phyloP scores from a whole-genome alignment of 1,140 invertebrate species.

The Telenomus remus region DNA sequence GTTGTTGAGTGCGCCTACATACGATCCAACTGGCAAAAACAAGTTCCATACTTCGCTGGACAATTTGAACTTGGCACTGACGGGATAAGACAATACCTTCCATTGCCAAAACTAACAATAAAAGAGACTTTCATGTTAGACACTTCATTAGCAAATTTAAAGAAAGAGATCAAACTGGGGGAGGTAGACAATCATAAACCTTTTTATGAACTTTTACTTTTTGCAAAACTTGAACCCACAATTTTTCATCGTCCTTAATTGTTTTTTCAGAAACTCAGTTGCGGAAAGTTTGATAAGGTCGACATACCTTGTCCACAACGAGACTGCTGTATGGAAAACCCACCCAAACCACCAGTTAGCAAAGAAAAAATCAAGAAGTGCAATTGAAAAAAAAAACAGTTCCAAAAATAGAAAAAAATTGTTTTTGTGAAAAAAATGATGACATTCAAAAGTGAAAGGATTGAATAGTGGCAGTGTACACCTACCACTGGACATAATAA shows the following conservation, averaged over 20 bases:
- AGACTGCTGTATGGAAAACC: no score
- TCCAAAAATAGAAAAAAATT: background rate
- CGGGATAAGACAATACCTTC: conserved; percentile 77
- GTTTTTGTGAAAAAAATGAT: background rate
- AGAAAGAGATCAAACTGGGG: conserved; percentile 75
- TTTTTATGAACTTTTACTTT: background rate
- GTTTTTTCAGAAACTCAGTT: background rate
- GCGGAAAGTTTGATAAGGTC: background rate
- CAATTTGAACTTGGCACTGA: conserved; percentile 71
- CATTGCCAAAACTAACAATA: conserved; percentile 75
- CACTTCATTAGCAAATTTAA: conserved; percentile 72
- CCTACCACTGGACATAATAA: conserved; percentile 20
- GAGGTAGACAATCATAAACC: conserved; percentile 59
- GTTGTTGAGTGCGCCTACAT: conserved; percentile 78
- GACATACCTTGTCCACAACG: background rate
- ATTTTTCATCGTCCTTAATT: no score
- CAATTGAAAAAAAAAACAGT: no score
- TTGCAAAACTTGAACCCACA: no score
- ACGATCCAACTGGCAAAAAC: conserved; percentile 68
- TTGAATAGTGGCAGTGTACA: conserved; percentile 5
- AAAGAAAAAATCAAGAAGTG: no score
- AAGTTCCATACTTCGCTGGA: conserved; percentile 70
- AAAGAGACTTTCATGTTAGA: conserved; percentile 77
- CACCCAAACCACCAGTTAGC: background rate
- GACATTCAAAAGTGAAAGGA: conserved; percentile 8